Evolutionary conservation across 2,888 invertebrate genomes (phyloP).

Genomic region (Antheraea assamensis): DNA sequence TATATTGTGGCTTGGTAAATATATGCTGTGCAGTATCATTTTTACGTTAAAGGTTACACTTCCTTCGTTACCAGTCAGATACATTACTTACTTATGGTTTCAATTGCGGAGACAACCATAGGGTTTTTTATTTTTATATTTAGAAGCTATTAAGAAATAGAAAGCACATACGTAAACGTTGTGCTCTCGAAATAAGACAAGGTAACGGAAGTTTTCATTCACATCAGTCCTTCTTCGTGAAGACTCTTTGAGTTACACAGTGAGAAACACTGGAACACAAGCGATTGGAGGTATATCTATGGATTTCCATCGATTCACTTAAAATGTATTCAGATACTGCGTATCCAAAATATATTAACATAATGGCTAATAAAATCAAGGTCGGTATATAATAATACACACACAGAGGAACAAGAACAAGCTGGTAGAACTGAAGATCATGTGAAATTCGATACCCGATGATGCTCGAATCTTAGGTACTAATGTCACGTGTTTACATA

Average conservation of each 20-base stretch:
- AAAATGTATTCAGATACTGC: conserved; percentile 9
- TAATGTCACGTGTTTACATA: conserved; percentile 4
- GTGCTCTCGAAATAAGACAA: not conserved
- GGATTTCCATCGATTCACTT: not conserved
- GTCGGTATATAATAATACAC: conserved; percentile 19
- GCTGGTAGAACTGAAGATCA: conserved; percentile 3
- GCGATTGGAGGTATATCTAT: not conserved
- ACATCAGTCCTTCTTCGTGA: not conserved
- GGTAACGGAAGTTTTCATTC: not conserved
- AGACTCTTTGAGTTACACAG: too few relatives aligned
- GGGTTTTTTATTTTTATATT: not conserved
- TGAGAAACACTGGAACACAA: not conserved
- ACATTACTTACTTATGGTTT: not conserved
- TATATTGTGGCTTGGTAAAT: not conserved
- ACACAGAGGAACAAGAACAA: conserved; percentile 1
- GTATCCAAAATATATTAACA: conserved; percentile 26
- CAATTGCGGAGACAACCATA: not conserved
- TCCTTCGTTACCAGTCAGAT: not conserved
- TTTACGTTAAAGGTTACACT: not conserved
- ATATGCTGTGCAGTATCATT: not conserved
- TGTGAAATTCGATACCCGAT: conserved; percentile 13
- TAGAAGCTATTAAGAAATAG: not conserved
- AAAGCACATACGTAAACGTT: not conserved
- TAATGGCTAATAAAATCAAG: conserved; percentile 29
- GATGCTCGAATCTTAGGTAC: conserved; percentile 9